These are phyloP conservation scores for Atractosteus spatula DNA, from an alignment of 2,113 vertebrate genomes.

Conservation along the genomic window DNA sequence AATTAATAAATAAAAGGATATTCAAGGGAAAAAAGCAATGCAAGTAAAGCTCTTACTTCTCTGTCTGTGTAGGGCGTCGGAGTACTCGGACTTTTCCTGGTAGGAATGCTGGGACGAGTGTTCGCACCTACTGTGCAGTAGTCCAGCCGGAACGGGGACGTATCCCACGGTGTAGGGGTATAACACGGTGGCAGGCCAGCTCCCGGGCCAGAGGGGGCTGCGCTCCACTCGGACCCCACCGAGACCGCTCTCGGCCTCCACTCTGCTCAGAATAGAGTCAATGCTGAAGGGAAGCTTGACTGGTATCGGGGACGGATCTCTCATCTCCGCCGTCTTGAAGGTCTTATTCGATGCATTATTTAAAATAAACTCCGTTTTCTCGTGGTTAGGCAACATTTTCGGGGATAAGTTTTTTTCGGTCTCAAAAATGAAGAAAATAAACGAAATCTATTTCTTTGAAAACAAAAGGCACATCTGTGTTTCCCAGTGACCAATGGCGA, in stretches of 20 bases:
- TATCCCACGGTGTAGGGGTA: constrained; percentile 9
- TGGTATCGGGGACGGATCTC: neutral
- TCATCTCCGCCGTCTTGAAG: neutral
- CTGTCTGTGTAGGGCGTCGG: no score
- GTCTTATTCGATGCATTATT: neutral
- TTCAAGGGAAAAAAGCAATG: no score
- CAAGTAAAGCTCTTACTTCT: no score
- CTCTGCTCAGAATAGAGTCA: constrained; percentile 51
- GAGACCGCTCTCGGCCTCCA: neutral
- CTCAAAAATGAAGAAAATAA: neutral
- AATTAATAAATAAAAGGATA: no score
- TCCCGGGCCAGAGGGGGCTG: neutral
- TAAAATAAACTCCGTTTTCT: neutral
- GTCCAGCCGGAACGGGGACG: constrained; percentile 19
- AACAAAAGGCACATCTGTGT: no score
- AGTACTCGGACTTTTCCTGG: no score
- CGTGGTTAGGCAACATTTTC: neutral
- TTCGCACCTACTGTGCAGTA: neutral
- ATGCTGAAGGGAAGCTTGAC: constrained; percentile 45
- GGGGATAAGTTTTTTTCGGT: no score
- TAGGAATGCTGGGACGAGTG: no score
- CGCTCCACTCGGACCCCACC: neutral
- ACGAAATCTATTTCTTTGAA: no score
- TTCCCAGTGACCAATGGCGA: neutral
- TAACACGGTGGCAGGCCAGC: neutral